These are phyloP conservation scores for Tenthredo livida DNA, from an alignment of 2,888 invertebrate species.

Conservation along the genomic window DNA sequence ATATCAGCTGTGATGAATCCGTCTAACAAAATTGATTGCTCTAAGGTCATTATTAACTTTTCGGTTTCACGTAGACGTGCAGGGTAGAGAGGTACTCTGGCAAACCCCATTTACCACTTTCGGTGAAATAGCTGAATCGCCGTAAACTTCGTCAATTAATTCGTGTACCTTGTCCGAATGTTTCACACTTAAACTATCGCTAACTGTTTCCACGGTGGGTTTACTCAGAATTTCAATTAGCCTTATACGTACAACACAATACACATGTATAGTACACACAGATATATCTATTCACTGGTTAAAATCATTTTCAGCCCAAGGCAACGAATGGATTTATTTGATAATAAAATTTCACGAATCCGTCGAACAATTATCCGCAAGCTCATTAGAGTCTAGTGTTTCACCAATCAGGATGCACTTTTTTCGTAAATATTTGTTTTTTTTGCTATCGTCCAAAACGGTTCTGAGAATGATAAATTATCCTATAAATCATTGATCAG, in stretches of 20 bases:
- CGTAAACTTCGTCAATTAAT: conserved; percentile 41
- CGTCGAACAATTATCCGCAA: neutral
- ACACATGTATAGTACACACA: neutral
- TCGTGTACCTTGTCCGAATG: conserved; percentile 31
- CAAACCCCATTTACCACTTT: conserved; percentile 8
- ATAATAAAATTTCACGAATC: neutral
- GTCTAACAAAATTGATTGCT: conserved; percentile 27
- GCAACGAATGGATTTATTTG: neutral
- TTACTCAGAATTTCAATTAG: neutral
- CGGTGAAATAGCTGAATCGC: neutral
- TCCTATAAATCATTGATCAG: neutral
- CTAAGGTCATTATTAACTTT: conserved; percentile 39
- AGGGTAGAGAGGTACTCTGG: too few species aligned
- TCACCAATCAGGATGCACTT: neutral
- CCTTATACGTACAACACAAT: neutral
- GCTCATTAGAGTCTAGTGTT: neutral
- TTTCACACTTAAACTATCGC: conserved; percentile 36
- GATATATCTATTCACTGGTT: neutral
- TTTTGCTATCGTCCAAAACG: neutral
- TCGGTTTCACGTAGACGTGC: neutral
- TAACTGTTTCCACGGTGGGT: conserved; percentile 5
- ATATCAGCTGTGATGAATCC: neutral
- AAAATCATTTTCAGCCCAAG: neutral
- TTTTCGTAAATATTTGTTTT: neutral
- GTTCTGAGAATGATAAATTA: neutral